Evolutionary conservation across 2,797 vertebrate species (phyloP).

Genomic region (Crocodylus rhombifer): DNA sequence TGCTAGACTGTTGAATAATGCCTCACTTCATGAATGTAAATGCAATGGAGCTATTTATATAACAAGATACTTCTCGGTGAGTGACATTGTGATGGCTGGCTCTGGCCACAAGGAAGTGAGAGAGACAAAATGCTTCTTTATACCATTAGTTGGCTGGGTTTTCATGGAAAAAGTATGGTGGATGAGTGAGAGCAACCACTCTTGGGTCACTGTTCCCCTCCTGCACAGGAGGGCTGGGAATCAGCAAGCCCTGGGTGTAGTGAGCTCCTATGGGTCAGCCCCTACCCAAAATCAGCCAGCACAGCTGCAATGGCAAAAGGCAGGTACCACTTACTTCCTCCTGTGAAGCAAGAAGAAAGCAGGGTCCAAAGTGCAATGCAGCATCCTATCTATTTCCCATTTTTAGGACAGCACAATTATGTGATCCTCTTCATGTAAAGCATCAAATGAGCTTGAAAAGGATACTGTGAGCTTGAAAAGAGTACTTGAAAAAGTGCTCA

Average conservation of each 20-base stretch:
- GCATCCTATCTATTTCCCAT: background rate
- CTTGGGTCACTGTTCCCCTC: background rate
- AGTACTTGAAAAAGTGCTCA: background rate
- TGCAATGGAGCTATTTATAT: background rate
- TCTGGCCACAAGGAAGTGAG: background rate
- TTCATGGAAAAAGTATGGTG: background rate
- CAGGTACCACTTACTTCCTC: background rate
- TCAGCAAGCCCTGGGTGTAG: background rate
- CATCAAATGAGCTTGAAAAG: background rate
- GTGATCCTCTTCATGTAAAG: background rate
- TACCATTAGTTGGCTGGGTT: background rate
- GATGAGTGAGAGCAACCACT: background rate
- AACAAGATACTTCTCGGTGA: background rate
- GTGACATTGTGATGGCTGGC: background rate
- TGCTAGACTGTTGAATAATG: background rate
- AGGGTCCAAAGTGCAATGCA: background rate
- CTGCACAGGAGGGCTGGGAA: background rate
- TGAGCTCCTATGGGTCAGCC: too few species aligned
- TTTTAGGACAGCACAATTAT: background rate
- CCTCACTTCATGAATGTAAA: background rate
- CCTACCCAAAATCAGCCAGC: background rate
- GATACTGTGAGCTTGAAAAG: too few species aligned
- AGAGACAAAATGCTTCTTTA: background rate
- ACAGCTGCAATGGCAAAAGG: background rate
- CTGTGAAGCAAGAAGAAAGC: background rate